These are phyloP conservation scores for Agrilus planipennis DNA, from an alignment of 1,140 invertebrate genomes.

Conservation along the genomic window DNA sequence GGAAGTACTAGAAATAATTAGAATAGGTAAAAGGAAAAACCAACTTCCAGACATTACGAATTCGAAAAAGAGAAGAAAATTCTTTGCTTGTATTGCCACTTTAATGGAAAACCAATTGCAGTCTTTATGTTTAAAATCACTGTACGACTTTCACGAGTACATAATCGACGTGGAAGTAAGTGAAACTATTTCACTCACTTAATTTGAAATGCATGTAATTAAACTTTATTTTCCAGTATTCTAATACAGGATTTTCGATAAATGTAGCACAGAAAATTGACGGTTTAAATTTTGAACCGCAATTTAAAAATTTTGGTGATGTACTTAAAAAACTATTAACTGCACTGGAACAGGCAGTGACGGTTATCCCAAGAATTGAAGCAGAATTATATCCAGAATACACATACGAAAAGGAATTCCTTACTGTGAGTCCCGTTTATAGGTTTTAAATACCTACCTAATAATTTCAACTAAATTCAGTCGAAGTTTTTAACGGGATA, in stretches of 20 bases:
- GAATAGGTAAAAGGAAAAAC: slow-evolving; percentile 60
- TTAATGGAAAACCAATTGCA: slow-evolving; percentile 81
- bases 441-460: neutral
- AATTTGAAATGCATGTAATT: slow-evolving; percentile 7
- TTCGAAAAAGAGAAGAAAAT: slow-evolving; percentile 51
- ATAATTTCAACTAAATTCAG: neutral
- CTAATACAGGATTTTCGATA: no score
- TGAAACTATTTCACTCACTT: slow-evolving; percentile 5
- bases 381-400: slow-evolving; percentile 53
- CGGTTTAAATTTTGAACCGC: slow-evolving; percentile 64
- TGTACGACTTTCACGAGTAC: slow-evolving; percentile 66
- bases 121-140: slow-evolving; percentile 63
- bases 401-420: slow-evolving; percentile 27
- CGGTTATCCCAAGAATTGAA: slow-evolving; percentile 61
- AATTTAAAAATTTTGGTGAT: slow-evolving; percentile 60
- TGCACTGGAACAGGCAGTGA: slow-evolving; percentile 56
- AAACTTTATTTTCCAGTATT: slow-evolving; percentile 9
- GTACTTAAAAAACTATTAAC: slow-evolving; percentile 60
- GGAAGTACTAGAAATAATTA: slow-evolving; percentile 48
- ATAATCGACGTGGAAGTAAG: slow-evolving; percentile 63
- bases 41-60: slow-evolving; percentile 57
- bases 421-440: slow-evolving; percentile 38
- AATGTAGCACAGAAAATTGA: slow-evolving; percentile 54
- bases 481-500: neutral
- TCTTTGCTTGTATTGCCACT: slow-evolving; percentile 73